Evolutionary conservation across 2,888 invertebrate species (phyloP), one percentile per base, ranked within the genome.

Genomic region (Philereme transversata): DNA sequence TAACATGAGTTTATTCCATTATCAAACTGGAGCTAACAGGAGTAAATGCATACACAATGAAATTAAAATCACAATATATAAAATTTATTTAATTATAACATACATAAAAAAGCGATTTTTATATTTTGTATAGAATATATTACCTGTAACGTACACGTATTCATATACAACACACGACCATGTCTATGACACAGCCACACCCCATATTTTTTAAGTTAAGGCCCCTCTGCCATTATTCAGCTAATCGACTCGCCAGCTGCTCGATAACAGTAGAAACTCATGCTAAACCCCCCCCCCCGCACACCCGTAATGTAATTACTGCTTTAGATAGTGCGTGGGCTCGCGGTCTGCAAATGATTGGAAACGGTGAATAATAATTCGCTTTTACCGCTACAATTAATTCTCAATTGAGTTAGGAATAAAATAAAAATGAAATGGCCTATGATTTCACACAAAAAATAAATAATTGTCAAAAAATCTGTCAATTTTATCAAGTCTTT

Each of bases 281-380:
- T 5, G 43, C 43, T 43, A 43, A n/a, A n/a, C n/a, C n/a, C n/a
- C n/a, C n/a, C n/a, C 4, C 5, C 9, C 5, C n/a, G 4, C 43
- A 5, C 3, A 5, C 8, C 1, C 43, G 43, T 43, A n/a, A 10
- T 43, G 8, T 35, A 38, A 38, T 51, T 41, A 51, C 22, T 40
- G 50, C 3, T 51, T 41, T 33, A 41, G n/a, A 43, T 10, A 8
- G 8, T 38, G 33, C 40, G 9, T 41, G 11, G 51, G 11, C 5
- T 51, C 40, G 22, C 33, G 51, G 11, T 51, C 51, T 51, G 40
- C 40, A n/a, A 51, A 5, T 51, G 41, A 51, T 51, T 41, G 40
- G 33, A 51, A 41, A 5, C n/a, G n/a, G 10, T 10, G 43, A 43
- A 10, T 7, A n/a, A n/a, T 43, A 43, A 43, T 43, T 43, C n/a